A percentile compares a stretch with the other conserved stretches of the same genome.
Conservation (phyloP, 2,113 vertebrate genomes). For the Gadus chalcogrammus region DNA sequence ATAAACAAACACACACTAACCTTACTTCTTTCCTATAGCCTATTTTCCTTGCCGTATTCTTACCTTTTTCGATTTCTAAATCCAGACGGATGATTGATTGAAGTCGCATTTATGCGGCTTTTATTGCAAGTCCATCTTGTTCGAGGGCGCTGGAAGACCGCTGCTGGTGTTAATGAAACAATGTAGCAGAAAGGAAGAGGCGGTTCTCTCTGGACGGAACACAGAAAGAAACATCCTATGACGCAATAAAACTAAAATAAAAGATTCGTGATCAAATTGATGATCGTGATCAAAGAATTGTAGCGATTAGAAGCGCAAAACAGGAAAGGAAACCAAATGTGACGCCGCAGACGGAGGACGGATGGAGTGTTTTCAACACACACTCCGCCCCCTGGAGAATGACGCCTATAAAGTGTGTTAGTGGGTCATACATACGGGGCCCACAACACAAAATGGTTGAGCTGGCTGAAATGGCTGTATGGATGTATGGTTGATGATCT, state of each 20-base stretch:
- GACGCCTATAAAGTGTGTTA: slow-evolving; percentile 58
- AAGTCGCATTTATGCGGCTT: slow-evolving; percentile 59
- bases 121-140: slow-evolving; percentile 36
- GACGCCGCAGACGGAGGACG: slow-evolving; percentile 18
- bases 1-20: not conserved
- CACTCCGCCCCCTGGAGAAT: slow-evolving; percentile 45
- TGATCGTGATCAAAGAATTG: too few relatives aligned
- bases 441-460: slow-evolving; percentile 63
- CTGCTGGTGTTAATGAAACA: not conserved
- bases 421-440: slow-evolving; percentile 71
- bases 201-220: too few relatives aligned
- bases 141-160: slow-evolving; percentile 31
- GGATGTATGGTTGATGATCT: not conserved
- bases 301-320: slow-evolving; percentile 31
- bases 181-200: slow-evolving; percentile 7
- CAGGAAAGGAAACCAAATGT: slow-evolving; percentile 34
- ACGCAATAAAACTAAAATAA: not conserved
- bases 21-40: not conserved
- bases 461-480: slow-evolving; percentile 52
- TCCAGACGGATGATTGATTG: slow-evolving; percentile 20
- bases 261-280: not conserved
- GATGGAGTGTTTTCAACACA: slow-evolving; percentile 51
- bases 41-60: slow-evolving; percentile 5
- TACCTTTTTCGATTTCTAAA: slow-evolving; percentile 54
- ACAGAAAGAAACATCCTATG: slow-evolving; percentile 44